These are phyloP conservation scores for Apodemus agrarius DNA, from an alignment of 2,797 vertebrate species.

Conservation along the genomic window DNA sequence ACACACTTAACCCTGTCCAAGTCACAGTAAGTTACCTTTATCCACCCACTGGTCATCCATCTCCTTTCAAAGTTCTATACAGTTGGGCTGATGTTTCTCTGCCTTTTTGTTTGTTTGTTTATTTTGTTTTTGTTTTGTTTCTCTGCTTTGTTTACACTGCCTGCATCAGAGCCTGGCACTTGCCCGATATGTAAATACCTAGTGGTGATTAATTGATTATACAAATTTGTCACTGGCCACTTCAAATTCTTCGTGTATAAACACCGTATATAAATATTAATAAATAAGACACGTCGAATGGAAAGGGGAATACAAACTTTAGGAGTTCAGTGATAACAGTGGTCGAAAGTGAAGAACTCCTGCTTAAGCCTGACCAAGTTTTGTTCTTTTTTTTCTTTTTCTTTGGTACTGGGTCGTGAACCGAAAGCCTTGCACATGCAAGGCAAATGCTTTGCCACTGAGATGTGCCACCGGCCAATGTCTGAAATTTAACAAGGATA, in stretches of 20 bases:
- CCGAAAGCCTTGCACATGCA: background rate
- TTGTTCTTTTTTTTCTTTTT: too few relatives aligned
- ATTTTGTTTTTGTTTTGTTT: background rate
- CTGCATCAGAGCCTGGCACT: background rate
- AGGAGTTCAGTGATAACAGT: background rate
- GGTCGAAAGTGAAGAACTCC: background rate
- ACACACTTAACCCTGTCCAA: background rate
- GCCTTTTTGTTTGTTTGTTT: background rate
- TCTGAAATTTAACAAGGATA: constrained; percentile 1
- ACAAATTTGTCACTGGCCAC: background rate
- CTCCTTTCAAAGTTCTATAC: background rate
- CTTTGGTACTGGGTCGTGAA: background rate
- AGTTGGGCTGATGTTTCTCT: background rate
- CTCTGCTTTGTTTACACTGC: background rate
- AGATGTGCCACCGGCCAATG: background rate
- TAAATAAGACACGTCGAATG: background rate
- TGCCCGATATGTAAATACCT: background rate
- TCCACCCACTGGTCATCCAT: background rate
- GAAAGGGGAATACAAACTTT: background rate
- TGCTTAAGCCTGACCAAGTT: background rate
- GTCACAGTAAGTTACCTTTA: background rate
- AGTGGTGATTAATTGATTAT: background rate
- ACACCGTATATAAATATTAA: constrained; percentile 5
- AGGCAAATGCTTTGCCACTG: background rate
- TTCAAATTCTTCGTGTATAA: constrained; percentile 5